A percentile compares a stretch with the other conserved stretches of the same genome.
These are phyloP conservation scores for Carapus acus DNA, from an alignment of 2,797 vertebrate species.

Conservation along the genomic window DNA sequence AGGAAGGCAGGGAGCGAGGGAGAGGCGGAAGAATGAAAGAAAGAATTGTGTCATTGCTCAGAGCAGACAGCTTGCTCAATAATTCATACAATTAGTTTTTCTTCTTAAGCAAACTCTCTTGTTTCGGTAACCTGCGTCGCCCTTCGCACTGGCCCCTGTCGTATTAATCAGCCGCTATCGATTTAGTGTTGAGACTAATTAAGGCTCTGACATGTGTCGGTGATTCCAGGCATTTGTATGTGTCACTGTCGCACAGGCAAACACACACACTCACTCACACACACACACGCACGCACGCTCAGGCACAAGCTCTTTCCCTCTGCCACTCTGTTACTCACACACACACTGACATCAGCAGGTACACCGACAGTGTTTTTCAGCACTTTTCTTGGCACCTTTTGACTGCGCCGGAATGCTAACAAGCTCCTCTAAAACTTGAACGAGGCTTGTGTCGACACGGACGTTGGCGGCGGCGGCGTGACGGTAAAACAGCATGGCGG, in stretches of 20 bases:
- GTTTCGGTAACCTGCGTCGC: constrained; percentile 67
- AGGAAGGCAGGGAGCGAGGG: too few relatives aligned
- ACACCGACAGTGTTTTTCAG: constrained; percentile 39
- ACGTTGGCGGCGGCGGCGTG: neutral
- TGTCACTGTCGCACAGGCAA: constrained; percentile 59
- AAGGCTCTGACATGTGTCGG: constrained; percentile 70
- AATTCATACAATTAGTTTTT: constrained; percentile 76
- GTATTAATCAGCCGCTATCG: constrained; percentile 73
- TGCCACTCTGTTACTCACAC: constrained; percentile 48
- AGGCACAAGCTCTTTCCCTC: constrained; percentile 10
- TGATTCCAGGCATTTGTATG: constrained; percentile 71
- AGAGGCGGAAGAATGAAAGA: neutral
- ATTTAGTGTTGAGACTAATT: constrained; percentile 73
- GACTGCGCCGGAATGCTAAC: constrained; percentile 44
- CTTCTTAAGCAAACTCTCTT: constrained; percentile 71
- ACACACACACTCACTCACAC: constrained; percentile 14
- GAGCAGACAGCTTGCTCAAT: constrained; percentile 66
- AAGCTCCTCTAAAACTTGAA: constrained; percentile 19
- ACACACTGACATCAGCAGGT: constrained; percentile 39
- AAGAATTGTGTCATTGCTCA: constrained; percentile 61
- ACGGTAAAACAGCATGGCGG: too few relatives aligned
- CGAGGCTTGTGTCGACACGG: constrained; percentile 6
- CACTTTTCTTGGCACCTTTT: constrained; percentile 31
- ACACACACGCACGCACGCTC: neutral
- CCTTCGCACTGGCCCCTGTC: constrained; percentile 66